Evolutionary conservation across 2,888 invertebrate genomes (phyloP).

Genomic region (Cybosia mesomella): DNA sequence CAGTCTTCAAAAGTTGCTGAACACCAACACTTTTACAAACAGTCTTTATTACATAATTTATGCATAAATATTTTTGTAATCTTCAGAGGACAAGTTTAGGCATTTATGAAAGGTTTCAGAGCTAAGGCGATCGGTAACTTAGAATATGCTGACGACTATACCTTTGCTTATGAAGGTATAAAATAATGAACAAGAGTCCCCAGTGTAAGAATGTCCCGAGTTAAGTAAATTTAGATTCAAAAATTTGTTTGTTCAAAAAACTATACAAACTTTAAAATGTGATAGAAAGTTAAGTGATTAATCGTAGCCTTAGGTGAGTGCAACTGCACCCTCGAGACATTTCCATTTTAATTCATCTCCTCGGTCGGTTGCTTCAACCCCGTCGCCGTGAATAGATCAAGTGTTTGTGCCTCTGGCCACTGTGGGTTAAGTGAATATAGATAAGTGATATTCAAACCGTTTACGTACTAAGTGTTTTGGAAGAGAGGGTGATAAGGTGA

Average conservation of each 20-base stretch:
- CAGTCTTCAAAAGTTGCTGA: neutral
- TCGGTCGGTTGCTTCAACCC: conserved; percentile 27
- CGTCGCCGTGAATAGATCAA: conserved; percentile 42
- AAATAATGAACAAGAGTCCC: too few species aligned
- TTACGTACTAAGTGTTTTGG: neutral
- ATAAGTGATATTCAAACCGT: conserved; percentile 29
- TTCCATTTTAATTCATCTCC: conserved; percentile 56
- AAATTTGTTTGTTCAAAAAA: too few species aligned
- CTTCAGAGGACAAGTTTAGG: too few species aligned
- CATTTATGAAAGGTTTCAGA: too few species aligned
- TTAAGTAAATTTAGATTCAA: too few species aligned
- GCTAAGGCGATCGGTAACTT: too few species aligned
- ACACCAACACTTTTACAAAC: too few species aligned
- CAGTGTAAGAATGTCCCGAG: too few species aligned
- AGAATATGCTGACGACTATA: too few species aligned
- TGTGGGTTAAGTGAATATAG: conserved; percentile 38
- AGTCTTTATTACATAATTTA: too few species aligned
- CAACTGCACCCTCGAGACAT: conserved; percentile 51
- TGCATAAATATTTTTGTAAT: too few species aligned
- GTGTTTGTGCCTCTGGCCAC: conserved; percentile 47
- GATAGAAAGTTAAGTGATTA: conserved; percentile 40
- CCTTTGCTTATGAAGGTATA: too few species aligned
- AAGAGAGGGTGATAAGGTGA: neutral
- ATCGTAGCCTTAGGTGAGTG: conserved; percentile 36
- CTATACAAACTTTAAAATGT: neutral